A percentile compares a stretch with the other conserved stretches of the same genome.
phyloP scores from a whole-genome alignment of 2,797 vertebrate genomes.

The Champsocephalus esox region DNA sequence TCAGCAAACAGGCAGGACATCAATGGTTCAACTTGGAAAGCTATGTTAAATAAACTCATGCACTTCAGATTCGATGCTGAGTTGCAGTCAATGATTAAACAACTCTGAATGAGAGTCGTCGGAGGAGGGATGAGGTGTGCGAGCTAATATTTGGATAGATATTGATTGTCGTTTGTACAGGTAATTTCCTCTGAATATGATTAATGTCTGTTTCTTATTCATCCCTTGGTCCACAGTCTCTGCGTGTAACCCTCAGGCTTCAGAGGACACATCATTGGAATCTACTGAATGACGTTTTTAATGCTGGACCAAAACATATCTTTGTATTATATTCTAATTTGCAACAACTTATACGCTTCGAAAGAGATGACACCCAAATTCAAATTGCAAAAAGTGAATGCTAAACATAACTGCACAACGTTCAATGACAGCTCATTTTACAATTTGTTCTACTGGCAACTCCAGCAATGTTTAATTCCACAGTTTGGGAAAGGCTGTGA shows the following conservation, averaged over 20 bases:
- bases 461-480: too few species aligned
- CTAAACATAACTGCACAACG: too few species aligned
- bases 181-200: conserved; percentile 63
- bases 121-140: conserved; percentile 60
- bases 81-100: conserved; percentile 65
- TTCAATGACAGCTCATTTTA: too few species aligned
- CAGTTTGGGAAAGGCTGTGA: too few species aligned
- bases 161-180: conserved; percentile 66
- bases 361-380: not conserved
- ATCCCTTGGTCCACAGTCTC: conserved; percentile 8
- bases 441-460: too few species aligned
- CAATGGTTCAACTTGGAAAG: conserved; percentile 35
- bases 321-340: not conserved
- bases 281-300: not conserved
- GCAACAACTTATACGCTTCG: not conserved
- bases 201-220: conserved; percentile 58
- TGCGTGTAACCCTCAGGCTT: conserved; percentile 31
- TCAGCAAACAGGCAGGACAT: conserved; percentile 30
- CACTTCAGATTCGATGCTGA: conserved; percentile 36
- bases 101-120: conserved; percentile 29
- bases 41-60: conserved; percentile 17
- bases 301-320: not conserved
- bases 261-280: conserved; percentile 1
- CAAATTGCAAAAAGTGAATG: not conserved
- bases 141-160: conserved; percentile 51